Base-by-base conservation (phyloP, 2,888 invertebrate genomes). In the Caenorhabditis virilis region DNA sequence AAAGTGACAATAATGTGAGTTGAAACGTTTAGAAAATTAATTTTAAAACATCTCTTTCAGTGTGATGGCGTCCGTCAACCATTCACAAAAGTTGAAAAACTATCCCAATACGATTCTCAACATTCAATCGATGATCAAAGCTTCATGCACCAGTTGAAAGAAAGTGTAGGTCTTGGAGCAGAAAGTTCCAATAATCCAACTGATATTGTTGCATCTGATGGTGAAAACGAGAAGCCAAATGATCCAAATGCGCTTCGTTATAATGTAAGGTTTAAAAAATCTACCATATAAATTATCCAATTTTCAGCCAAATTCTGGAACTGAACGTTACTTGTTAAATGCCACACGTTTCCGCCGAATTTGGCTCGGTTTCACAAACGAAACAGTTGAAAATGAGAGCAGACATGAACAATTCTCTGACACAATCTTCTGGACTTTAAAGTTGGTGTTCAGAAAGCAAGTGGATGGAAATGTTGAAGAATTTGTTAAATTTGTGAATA, bases 381-480 rank as follows among this genome's bases (percentile, higher is more conserved):
- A 51, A 13, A 4, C 30, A 41, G 20, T 9, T 16, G 45, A 36
- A 25, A 60, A 66, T 39, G 65, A 60, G 13, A 66, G 66, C 25
- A 68, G 77, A 11, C 77, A 79, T 53, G 81, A 81, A 42, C 74
- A 76, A 23, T 78, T 78, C 57, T 80, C 81, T 2, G 81, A 81
- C 47, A 78, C 77, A 3, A 64, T 81, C 15, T 78, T 80, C 61
- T 81, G 81, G 81, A 72, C 71, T 15, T 27, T 78, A 22, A 72
- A 74, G 23, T 45, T 81, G 2, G 65, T 72, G 11, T 81, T 81
- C 49, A 50, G 42, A 13, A 69, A 60, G 27, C 54, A 65, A 43
- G 52, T 49, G 6, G 59, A 69, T 33, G 69, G 65, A 43, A 35
- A 18, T 1, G 43, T 55, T 18, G 50, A 48, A 30, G 64, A 65